Evolutionary conservation across 2,888 invertebrate genomes (phyloP).

Genomic region (Oxyteleia sp.): DNA sequence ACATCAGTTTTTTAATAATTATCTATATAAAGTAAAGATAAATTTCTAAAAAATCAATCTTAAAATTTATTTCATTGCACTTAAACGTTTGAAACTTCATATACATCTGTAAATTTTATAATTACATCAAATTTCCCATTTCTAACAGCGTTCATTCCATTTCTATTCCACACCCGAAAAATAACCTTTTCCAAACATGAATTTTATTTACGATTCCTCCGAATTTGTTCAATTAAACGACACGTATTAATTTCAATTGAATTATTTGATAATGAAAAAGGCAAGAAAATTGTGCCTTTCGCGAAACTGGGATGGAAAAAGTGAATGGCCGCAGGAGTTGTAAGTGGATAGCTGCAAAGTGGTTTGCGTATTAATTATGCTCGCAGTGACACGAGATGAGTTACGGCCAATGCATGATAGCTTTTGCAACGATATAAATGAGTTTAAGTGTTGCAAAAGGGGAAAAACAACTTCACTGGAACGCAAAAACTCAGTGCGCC

Average conservation of each 20-base stretch:
- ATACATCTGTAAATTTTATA: too few species aligned
- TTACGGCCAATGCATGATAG: slow-evolving; percentile 46
- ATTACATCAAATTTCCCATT: too few species aligned
- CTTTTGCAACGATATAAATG: slow-evolving; percentile 36
- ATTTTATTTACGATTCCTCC: too few species aligned
- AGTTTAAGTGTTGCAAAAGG: slow-evolving; percentile 27
- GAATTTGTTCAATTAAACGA: too few species aligned
- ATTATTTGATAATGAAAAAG: slow-evolving; percentile 2
- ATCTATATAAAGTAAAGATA: too few species aligned
- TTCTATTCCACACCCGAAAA: too few species aligned
- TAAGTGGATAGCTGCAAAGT: slow-evolving; percentile 24
- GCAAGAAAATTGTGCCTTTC: neutral
- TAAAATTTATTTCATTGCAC: too few species aligned
- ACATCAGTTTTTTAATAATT: too few species aligned
- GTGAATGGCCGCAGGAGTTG: slow-evolving; percentile 3
- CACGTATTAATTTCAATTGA: neutral
- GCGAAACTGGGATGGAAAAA: slow-evolving; percentile 1
- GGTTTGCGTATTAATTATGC: slow-evolving; percentile 52
- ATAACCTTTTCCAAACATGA: too few species aligned
- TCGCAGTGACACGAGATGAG: slow-evolving; percentile 50
- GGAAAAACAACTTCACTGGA: slow-evolving; percentile 4
- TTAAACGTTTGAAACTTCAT: too few species aligned
- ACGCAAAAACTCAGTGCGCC: neutral
- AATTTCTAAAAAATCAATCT: too few species aligned
- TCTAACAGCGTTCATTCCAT: too few species aligned